Evolutionary conservation across 2,113 vertebrate genomes (phyloP), one percentile per base, ranked within the genome.

Genomic region (Jacana jacana): DNA sequence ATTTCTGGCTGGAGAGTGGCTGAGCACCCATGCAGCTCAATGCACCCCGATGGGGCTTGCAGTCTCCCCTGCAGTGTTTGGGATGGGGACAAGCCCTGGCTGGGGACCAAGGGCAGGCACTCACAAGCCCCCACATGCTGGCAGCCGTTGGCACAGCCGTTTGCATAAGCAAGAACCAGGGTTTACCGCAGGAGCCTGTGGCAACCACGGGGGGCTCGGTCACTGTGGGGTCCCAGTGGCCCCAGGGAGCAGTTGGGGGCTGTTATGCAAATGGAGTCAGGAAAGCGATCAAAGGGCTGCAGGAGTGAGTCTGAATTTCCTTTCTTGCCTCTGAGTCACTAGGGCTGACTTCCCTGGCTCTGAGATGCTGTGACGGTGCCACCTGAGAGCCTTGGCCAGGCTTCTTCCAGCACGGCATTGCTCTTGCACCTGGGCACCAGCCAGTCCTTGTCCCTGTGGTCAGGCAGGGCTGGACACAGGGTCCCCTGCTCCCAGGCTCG

Each of bases 141-240:
- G 75, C n/a, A 57, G 44, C 68, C 0, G 13, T 49, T 83, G 80
- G 10, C 4, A 4, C 0, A 4, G 44, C 35, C 2, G 11, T 88
- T 73, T 48, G 71, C 39, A 35, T 60, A 85, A 91, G 73, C 61
- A 22, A 87, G 85, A 87, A 31, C 64, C 11, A 7, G 46, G 69
- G 48, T 51, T 92, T 80, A 92, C 83, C 17, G 2, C 76, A 90
- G 86, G 37, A 91, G 70, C 28, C 65, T 13, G 46, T 1, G 3
- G 72, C 4, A 7, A 17, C 48, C 0, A 1, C 1, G 3, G 52
- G 24, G 55, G 15, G 4, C 8, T 33, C 0, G 1, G 19, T 40
- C 28, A 40, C 65, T 23, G 2, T 13, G 31, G 39, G 84, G 85
- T 51, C 44, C 76, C 4, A 0, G 7, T 44, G 51, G 82, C 66